phyloP scores from a whole-genome alignment of 2,888 invertebrate genomes.

The Plutella xylostella region DNA sequence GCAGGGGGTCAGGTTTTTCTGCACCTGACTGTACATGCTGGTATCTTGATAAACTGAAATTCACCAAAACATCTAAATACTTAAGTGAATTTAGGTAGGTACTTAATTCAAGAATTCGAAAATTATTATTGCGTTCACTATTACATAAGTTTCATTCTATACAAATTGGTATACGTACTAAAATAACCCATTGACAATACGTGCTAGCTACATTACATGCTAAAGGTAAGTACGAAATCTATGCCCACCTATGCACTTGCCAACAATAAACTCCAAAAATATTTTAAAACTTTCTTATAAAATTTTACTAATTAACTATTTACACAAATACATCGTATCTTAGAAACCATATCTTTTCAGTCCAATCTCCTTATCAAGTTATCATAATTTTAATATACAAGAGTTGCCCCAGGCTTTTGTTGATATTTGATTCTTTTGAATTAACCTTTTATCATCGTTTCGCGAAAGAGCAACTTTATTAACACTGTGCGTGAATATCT shows the following conservation, averaged over 20 bases:
- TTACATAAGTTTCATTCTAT: no score
- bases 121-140: no score
- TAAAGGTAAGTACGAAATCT: no score
- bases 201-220: no score
- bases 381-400: background rate
- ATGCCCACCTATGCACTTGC: background rate
- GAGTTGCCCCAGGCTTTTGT: background rate
- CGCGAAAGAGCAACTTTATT: background rate
- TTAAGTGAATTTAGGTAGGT: no score
- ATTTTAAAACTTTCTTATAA: background rate
- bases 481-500: background rate
- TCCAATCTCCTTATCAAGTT: background rate
- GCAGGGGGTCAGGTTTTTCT: no score
- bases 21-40: no score
- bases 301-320: background rate
- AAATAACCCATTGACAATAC: no score
- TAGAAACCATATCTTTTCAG: background rate
- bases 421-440: background rate
- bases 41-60: no score
- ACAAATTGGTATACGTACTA: no score
- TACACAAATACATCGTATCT: background rate
- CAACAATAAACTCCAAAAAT: background rate
- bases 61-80: no score
- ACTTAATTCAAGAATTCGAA: no score
- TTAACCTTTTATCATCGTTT: background rate